Evolutionary conservation across 2,888 invertebrate genomes (phyloP).

Genomic region (Scaptodrosophila latifasciaeformis): DNA sequence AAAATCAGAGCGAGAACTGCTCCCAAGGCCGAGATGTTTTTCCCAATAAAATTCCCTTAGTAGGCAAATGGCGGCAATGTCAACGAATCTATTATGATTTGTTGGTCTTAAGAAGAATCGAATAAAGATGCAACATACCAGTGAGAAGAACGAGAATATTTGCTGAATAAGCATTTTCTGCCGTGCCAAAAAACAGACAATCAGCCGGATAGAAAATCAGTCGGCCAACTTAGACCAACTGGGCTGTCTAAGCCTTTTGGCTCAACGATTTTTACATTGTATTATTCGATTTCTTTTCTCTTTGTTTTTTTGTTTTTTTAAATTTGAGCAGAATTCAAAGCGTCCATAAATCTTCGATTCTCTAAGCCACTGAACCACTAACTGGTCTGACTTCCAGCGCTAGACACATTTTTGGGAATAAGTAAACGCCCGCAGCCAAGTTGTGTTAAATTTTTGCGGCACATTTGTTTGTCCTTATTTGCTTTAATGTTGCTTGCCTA

Average conservation of each 20-base stretch:
- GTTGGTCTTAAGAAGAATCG: constrained; percentile 17
- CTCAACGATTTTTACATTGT: constrained; percentile 14
- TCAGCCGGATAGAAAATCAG: too few species aligned
- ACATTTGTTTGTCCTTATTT: constrained; percentile 38
- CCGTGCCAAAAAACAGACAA: background rate
- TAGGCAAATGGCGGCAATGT: constrained; percentile 20
- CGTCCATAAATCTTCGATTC: constrained; percentile 48
- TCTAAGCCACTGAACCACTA: background rate
- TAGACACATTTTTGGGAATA: too few species aligned
- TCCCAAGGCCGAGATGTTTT: background rate
- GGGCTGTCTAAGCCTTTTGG: constrained; percentile 12
- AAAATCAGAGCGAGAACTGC: background rate
- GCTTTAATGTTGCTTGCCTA: constrained; percentile 26
- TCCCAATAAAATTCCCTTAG: constrained; percentile 5
- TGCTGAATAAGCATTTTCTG: background rate
- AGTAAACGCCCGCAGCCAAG: background rate
- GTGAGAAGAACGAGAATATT: too few species aligned
- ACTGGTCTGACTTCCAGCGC: too few species aligned
- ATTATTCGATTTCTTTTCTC: background rate
- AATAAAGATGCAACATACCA: constrained; percentile 39
- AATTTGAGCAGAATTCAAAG: constrained; percentile 24
- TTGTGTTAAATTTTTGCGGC: constrained; percentile 28
- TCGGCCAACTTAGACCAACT: background rate
- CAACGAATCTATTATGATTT: constrained; percentile 51
- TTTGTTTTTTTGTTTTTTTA: constrained; percentile 2